These are phyloP conservation scores for Drosophila littoralis DNA, from an alignment of 1,140 invertebrate genomes.

Conservation along the genomic window DNA sequence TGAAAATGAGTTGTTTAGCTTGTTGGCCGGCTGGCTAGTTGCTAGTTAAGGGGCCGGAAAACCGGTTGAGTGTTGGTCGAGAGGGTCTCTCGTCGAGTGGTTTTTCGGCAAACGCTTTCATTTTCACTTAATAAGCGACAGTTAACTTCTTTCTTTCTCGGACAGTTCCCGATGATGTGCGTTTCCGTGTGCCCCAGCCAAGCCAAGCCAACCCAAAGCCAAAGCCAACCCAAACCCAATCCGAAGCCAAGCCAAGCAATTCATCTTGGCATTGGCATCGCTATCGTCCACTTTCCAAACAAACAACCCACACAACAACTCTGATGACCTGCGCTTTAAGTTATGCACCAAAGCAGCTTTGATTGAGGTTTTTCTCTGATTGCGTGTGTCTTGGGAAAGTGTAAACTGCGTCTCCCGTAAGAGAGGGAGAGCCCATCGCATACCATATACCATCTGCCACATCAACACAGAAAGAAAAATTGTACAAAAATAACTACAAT, in stretches of 20 bases:
- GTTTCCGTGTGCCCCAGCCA: conserved; percentile 70
- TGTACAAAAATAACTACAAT: neutral
- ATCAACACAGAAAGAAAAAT: neutral
- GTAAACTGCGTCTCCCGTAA: conserved; percentile 72
- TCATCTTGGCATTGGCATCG: conserved; percentile 68
- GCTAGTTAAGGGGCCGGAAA: conserved; percentile 36
- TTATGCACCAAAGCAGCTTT: conserved; percentile 71
- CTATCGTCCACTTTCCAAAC: conserved; percentile 64
- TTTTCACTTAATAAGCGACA: conserved; percentile 82
- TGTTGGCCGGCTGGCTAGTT: conserved; percentile 6
- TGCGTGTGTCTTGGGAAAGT: conserved; percentile 77
- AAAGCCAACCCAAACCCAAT: neutral
- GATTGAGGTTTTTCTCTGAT: conserved; percentile 79
- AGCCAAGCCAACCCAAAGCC: neutral
- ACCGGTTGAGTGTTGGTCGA: conserved; percentile 59
- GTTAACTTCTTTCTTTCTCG: conserved; percentile 74
- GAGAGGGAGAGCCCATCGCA: conserved; percentile 48
- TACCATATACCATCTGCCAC: conserved; percentile 7
- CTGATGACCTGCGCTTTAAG: conserved; percentile 78
- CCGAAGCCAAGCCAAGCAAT: conserved; percentile 37
- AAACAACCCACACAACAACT: conserved; percentile 66
- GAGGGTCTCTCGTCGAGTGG: conserved; percentile 30
- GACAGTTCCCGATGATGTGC: conserved; percentile 66
- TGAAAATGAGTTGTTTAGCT: conserved; percentile 38
- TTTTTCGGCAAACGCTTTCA: conserved; percentile 78